Percentiles rank a stretch among this genome's conserved stretches.
phyloP scores from a whole-genome alignment of 2,888 invertebrate species.

The Cantharis lateralis region DNA sequence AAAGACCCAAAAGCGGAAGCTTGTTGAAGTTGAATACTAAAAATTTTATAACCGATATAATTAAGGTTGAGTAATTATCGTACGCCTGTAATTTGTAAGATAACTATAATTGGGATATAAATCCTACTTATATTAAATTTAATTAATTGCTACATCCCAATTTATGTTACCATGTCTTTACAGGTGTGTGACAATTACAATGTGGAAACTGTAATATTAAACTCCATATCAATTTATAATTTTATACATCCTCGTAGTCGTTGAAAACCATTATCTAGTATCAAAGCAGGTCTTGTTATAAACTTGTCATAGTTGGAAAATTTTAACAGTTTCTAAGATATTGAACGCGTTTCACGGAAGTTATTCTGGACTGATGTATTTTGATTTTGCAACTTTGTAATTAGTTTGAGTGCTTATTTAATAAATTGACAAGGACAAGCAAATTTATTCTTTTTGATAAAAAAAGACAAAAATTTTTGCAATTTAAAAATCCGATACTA shows the following conservation, averaged over 20 bases:
- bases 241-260: background rate
- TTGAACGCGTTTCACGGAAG: background rate
- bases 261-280: background rate
- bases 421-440: background rate
- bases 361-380: background rate
- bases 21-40: constrained; percentile 86
- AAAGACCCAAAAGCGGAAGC: constrained; percentile 79
- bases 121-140: background rate
- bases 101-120: background rate
- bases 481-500: background rate
- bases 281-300: background rate
- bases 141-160: background rate
- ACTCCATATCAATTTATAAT: background rate
- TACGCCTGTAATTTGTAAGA: background rate
- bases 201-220: background rate
- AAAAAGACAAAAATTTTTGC: background rate
- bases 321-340: background rate
- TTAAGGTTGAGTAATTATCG: background rate
- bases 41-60: constrained; percentile 67
- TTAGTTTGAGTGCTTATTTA: background rate
- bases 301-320: background rate
- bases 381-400: background rate
- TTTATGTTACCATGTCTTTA: background rate
- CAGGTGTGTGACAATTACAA: background rate
- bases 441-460: background rate